Evolutionary conservation across 2,113 vertebrate genomes (phyloP), one percentile per base, ranked within the genome.

Genomic region (Pseudopodoces humilis): DNA sequence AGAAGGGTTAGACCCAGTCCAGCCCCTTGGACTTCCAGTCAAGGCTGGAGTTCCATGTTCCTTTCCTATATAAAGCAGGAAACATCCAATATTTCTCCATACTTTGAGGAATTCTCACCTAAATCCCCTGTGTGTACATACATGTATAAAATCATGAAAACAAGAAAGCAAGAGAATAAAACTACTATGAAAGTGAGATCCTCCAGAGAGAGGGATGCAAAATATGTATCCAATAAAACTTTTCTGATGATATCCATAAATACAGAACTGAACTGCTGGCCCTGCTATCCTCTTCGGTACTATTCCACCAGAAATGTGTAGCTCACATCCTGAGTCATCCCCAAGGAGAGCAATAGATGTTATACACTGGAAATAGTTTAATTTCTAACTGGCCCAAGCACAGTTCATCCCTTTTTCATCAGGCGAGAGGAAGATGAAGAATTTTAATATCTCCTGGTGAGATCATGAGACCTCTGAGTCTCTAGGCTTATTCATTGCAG

Each of bases 181-280:
- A 52, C 22, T 68, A 64, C 39, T 50, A 23, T 41, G 41, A 46
- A 88, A 92, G 69, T 81, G 75, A 68, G 69, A 75, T 92, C 50
- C 80, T 90, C 79, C 60, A 81, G 90, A 76, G 93, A 63, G 31
- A 46, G 20, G 9, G 60, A 86, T 92, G 86, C 88, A 94, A 96
- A 97, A 95, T 96, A 93, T 92, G 76, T 92, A 81, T 92, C 69
- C 88, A 96, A 94, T 96, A 96, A 95, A 96, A 82, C 62, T 84
- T 83, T 88, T 49, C 49, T 86, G 88, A 92, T 96, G 86, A 92
- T 90, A 53, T 37, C 76, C 83, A 93, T 97, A 97, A 96, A 95
- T 96, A 93, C 37, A 95, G 86, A 74, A 19, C 49, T 92, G 93
- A 94, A 96, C 49, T 91, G 89, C 92, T 94, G 65, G 83, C 83